Base-by-base conservation (phyloP, 2,888 invertebrate species). In the Ectropis crepuscularia region DNA sequence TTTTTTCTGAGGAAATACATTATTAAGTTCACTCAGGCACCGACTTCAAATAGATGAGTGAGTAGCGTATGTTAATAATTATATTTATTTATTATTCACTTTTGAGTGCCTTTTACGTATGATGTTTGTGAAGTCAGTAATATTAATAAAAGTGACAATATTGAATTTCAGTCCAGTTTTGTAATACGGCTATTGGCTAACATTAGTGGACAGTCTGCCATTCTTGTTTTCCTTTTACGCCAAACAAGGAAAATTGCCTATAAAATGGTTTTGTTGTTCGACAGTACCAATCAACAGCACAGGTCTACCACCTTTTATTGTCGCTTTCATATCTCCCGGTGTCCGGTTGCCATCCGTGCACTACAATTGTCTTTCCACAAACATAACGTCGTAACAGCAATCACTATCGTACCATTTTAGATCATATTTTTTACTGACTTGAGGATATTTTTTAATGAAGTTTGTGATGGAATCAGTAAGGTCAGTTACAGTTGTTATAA, bases 281-380 rank as follows among this genome's bases (percentile, higher is more conserved):
- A 68, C 68, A 79, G 87, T 89, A 91, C 86, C 85, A 87, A 89
- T 91, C 89, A 90, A 85, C 80, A 78, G 80, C 80, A 80, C 90
- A 89, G 88, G 89, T 89, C 91, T 86, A 83, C 82, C 87, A 89
- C 92, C 92, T 91, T 91, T 91, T 91, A 90, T 90, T 89, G 90
- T 86, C 81, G 85, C 90, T 90, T 90, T 90, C 88, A 89, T 87
- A 81, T 79, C 85, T 76, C 80, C 85, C 89, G 87, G 90, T 90
- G 90, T 91, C 90, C 89, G 89, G 90, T 91, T 87, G 87, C 89
- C 87, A 88, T 89, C 88, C 88, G 86, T 78, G 76, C 74, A 68
- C 74, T 68, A 72, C 89, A 91, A 90, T 90, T 91, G 86, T 63
- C 72, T 65, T 9, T 63, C 69, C 74, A 81, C 62, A 62, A 61